phyloP scores from a whole-genome alignment of 2,888 invertebrate genomes.

The Macaria liturata region DNA sequence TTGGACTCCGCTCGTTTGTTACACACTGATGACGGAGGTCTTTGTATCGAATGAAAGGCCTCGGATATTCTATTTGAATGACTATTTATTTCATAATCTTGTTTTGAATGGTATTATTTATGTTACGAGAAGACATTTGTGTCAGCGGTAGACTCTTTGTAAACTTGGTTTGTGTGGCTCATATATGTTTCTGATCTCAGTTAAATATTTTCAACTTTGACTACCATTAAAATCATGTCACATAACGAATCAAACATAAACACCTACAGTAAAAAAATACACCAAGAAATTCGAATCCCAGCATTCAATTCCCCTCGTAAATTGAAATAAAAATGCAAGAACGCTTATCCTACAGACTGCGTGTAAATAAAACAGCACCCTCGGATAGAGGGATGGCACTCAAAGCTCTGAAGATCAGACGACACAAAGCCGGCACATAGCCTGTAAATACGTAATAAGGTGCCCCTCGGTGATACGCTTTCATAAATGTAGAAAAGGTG shows the following conservation, averaged over 20 bases:
- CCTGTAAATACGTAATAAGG: constrained; percentile 34
- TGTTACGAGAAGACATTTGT: too few species aligned
- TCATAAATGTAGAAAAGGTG: constrained; percentile 2
- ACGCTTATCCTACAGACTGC: constrained; percentile 46
- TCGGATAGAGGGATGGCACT: constrained; percentile 29
- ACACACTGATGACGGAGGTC: constrained; percentile 16
- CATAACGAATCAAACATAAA: too few species aligned
- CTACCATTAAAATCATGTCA: too few species aligned
- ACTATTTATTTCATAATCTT: too few species aligned
- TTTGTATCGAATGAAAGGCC: constrained; percentile 6
- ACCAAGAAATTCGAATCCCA: constrained; percentile 37
- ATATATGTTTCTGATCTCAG: too few species aligned
- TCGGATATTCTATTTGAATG: too few species aligned
- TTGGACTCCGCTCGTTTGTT: constrained; percentile 24
- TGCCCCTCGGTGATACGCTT: constrained; percentile 9
- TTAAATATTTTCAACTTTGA: too few species aligned
- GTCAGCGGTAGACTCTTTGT: too few species aligned
- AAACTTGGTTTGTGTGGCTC: too few species aligned
- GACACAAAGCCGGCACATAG: constrained; percentile 21
- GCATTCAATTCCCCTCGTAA: constrained; percentile 46
- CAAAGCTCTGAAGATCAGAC: constrained; percentile 30
- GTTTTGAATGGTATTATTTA: too few species aligned
- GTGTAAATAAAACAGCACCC: constrained; percentile 61
- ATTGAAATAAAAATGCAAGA: constrained; percentile 66
- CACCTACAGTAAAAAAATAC: neutral